Evolutionary conservation across 2,113 vertebrate genomes (phyloP), one percentile per base, ranked within the genome.

Genomic region (Vulpes lagopus): DNA sequence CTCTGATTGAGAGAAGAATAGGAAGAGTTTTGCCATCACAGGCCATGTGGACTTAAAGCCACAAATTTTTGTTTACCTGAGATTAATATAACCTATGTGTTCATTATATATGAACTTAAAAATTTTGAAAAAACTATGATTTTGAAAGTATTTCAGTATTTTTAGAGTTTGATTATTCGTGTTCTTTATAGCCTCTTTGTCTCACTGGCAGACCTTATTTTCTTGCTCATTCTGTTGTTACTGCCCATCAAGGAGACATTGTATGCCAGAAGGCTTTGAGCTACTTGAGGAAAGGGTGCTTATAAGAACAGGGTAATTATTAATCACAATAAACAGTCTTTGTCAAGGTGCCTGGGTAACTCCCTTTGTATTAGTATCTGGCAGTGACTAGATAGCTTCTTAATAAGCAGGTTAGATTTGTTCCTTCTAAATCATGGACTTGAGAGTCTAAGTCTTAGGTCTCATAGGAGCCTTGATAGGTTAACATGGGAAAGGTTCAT

Each of bases 241-340:
- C 23, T 60, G 27, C 4, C 27, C 85, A 73, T 95, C 49, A 59
- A 86, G 49, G 73, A 94, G 73, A 19, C 35, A 81, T 35, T 95
- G 19, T 94, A 3, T 93, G 73, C 65, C 62, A 43, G 38, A 92
- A 80, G 65, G 27, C 71, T 95, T 82, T 95, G 62, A 91, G 94
- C 60, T 93, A 25, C 76, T 91, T 73, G 38, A 23, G 59, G 65
- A 38, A 84, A 93, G 74, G 60, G 65, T 91, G 43, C 78, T 91
- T 95, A 60, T 1, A 96, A 96, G 76, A 94, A 94, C 76, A 87
- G 23, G 19, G n/a, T 92, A 95, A 78, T 97, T 96, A 84, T 32
- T 96, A 96, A 78, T 82, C 35, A 89, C 83, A 43, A 78, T 87
- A 87, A 82, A 81, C 22, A 59, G 57, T 82, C 74, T 95, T 96